Base-by-base conservation (phyloP, 1,140 invertebrate genomes). In the Bombyx mori region DNA sequence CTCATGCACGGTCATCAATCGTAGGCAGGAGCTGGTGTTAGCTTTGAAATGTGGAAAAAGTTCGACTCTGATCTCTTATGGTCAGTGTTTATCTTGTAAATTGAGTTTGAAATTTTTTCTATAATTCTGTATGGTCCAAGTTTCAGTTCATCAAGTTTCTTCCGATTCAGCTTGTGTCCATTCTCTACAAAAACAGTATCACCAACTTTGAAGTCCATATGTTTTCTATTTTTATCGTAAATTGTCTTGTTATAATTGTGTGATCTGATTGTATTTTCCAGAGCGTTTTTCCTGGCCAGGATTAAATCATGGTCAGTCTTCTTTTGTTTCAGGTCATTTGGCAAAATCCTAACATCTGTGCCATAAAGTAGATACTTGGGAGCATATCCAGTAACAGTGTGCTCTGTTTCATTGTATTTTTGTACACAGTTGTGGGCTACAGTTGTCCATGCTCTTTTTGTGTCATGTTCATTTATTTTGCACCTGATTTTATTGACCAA, bases 341-440 rank as follows among this genome's bases (percentile, higher is more conserved):
- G 69, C 55, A 77, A 54, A 49, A 75, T 58, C 7, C 45, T 56
- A 61, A 63, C 59, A 68, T 77, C 60, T 55, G 58, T 68, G 8
- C 75, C 77, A 53, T 79, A 45, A 47, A 80, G 61, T 57, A 78
- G 51, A 56, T 79, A 81, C 50, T 65, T 69, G 60, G 74, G 77
- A 43, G 66, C 53, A 65, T 71, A 83, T 10, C 65, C 67, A 47
- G 75, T 81, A 9, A 62, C 56, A 3, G 56, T 57, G 42, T 79
- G 77, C 53, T 63, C 68, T 6, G 75, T 82, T 12, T 76, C 58
- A 68, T 79, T 80, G 46, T 65, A 57, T n/a, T 57, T 65, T 45
- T 61, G 43, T 52, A 62, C 44, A 56, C 56, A 59, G 42, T 67
- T 48, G 2, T 73, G 45, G n/a, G 70, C 70, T 54, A 60, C 57